phyloP scores from a whole-genome alignment of 2,797 vertebrate genomes.

The Lerista edwardsae region DNA sequence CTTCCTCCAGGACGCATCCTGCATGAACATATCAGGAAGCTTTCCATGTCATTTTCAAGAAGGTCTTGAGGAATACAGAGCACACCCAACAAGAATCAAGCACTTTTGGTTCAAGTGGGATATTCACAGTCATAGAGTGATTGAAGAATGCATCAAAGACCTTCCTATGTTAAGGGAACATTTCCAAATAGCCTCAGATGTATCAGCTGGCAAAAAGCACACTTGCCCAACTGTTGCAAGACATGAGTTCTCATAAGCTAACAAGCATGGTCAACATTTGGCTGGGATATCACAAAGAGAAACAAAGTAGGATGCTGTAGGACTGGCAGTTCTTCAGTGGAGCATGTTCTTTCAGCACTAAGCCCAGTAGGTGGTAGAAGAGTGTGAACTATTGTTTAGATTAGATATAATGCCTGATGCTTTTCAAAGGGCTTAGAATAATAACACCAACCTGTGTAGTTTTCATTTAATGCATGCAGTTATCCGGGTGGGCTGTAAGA shows the following conservation, averaged over 20 bases:
- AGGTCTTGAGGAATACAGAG: conserved; percentile 58
- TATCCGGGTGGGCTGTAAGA: conserved; percentile 24
- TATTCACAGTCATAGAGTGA: conserved; percentile 55
- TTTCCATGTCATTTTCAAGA: conserved; percentile 60
- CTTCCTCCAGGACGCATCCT: conserved; percentile 39
- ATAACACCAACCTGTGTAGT: neutral
- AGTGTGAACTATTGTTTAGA: neutral
- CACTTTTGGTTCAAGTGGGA: conserved; percentile 45
- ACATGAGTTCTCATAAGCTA: neutral
- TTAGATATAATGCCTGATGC: fast-evolving
- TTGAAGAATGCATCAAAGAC: conserved; percentile 33
- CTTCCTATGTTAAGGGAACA: conserved; percentile 32
- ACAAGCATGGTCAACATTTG: neutral
- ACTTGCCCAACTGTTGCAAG: conserved; percentile 10
- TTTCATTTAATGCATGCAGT: conserved; percentile 45
- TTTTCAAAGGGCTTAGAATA: conserved; percentile 36
- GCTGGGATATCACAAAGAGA: conserved; percentile 7
- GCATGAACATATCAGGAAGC: too few relatives aligned
- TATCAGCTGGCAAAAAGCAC: conserved; percentile 21
- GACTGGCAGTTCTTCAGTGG: neutral
- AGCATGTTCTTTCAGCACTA: neutral
- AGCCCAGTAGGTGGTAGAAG: neutral
- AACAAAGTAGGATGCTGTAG: fast-evolving
- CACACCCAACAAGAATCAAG: conserved; percentile 58
- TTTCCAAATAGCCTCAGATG: neutral